Percentiles rank a stretch among this genome's conserved stretches.
Evolutionary conservation across 2,888 invertebrate genomes (phyloP).

Genomic region (Linnaemya vulpina): DNA sequence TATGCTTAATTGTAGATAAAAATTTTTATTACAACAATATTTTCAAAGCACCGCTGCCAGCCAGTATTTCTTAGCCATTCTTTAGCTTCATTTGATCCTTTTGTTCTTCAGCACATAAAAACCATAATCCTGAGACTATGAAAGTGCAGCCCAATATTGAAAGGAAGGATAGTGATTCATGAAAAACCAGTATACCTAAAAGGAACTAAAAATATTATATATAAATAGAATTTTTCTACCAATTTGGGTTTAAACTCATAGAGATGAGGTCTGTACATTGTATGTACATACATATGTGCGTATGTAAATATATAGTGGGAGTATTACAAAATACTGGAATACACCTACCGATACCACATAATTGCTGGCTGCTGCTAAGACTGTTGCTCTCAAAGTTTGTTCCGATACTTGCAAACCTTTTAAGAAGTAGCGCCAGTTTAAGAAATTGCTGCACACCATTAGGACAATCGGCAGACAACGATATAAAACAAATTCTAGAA

Average conservation of each 20-base stretch:
- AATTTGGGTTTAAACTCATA: no score
- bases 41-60: no score
- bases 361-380: conserved; percentile 85
- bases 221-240: no score
- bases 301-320: not conserved
- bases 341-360: conserved; percentile 85
- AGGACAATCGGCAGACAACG: conserved; percentile 82
- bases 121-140: conserved; percentile 88
- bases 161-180: conserved; percentile 86
- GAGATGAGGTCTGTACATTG: no score
- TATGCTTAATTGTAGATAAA: no score
- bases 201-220: conserved; percentile 85
- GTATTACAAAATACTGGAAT: not conserved
- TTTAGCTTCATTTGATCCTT: conserved; percentile 31
- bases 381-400: conserved; percentile 85
- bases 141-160: conserved; percentile 90
- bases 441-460: conserved; percentile 85
- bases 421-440: conserved; percentile 85
- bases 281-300: not conserved
- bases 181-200: conserved; percentile 88
- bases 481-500: conserved; percentile 76
- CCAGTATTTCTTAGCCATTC: not conserved
- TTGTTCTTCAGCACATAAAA: conserved; percentile 84
- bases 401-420: conserved; percentile 85
- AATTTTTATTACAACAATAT: no score